phyloP scores from a whole-genome alignment of 2,888 invertebrate species.

The Hecatera dysodea region DNA sequence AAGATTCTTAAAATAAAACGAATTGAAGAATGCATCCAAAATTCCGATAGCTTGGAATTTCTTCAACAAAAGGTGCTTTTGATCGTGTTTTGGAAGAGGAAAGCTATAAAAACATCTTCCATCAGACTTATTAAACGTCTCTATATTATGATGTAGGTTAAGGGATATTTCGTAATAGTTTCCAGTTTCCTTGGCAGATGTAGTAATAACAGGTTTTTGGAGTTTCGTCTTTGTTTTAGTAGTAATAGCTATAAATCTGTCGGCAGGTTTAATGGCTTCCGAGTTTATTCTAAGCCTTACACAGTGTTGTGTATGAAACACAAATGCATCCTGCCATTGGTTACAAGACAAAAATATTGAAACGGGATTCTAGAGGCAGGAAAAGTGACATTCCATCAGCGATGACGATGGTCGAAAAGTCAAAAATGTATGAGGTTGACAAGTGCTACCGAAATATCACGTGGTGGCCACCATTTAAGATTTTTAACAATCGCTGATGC shows the following conservation, averaged over 20 bases:
- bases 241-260: constrained; percentile 1
- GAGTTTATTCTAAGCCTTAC: background rate
- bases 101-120: constrained; percentile 52
- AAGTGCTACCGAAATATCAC: too few species aligned
- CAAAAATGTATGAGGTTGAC: too few species aligned
- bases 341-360: background rate
- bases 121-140: constrained; percentile 18
- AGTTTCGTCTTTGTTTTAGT: constrained; percentile 17
- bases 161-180: constrained; percentile 57
- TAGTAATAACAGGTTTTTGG: constrained; percentile 17
- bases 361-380: background rate
- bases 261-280: background rate
- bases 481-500: background rate
- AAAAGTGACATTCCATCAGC: background rate
- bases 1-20: constrained; percentile 27
- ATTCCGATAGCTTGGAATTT: constrained; percentile 31
- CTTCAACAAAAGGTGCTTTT: constrained; percentile 45
- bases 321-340: background rate
- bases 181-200: constrained; percentile 38
- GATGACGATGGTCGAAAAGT: background rate
- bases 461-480: too few species aligned
- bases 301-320: background rate
- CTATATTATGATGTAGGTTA: constrained; percentile 51
- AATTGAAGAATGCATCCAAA: constrained; percentile 40
- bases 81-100: constrained; percentile 33